These are phyloP conservation scores for Dioctria linearis DNA, from an alignment of 2,888 invertebrate genomes.

Conservation along the genomic window DNA sequence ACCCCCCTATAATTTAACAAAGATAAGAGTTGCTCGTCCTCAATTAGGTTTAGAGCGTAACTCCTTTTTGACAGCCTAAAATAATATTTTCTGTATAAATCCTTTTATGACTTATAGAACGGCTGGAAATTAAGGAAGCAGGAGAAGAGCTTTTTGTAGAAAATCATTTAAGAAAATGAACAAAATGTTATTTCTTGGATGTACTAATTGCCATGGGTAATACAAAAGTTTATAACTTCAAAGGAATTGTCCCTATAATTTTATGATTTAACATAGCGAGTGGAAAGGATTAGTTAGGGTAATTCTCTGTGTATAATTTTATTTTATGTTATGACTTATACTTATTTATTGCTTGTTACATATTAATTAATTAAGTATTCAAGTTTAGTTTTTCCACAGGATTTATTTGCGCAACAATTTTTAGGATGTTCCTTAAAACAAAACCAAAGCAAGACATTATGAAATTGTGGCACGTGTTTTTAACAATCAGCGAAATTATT, in stretches of 20 bases:
- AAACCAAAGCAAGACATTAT: no score
- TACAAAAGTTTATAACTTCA: background rate
- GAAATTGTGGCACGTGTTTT: no score
- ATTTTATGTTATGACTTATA: background rate
- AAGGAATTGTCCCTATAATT: background rate
- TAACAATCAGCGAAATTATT: no score
- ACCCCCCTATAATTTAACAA: conserved; percentile 29
- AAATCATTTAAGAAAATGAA: conserved; percentile 21
- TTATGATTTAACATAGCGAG: background rate
- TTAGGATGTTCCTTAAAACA: no score
- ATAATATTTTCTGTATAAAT: conserved; percentile 48
- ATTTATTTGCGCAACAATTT: no score
- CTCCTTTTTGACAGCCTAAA: conserved; percentile 2
- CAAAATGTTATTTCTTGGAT: conserved; percentile 28
- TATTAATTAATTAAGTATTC: no score
- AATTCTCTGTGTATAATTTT: background rate
- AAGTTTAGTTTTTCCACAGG: no score
- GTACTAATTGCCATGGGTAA: conserved; percentile 38
- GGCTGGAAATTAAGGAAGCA: conserved; percentile 26
- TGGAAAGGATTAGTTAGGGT: background rate
- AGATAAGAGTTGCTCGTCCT: conserved; percentile 35
- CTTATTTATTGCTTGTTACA: no score
- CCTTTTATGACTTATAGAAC: conserved; percentile 46
- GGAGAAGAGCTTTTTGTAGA: conserved; percentile 12
- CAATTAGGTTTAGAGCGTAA: background rate